A percentile compares a stretch with the other conserved stretches of the same genome.
These are phyloP conservation scores for Drosophila colorata DNA, from an alignment of 2,888 invertebrate genomes.

Conservation along the genomic window DNA sequence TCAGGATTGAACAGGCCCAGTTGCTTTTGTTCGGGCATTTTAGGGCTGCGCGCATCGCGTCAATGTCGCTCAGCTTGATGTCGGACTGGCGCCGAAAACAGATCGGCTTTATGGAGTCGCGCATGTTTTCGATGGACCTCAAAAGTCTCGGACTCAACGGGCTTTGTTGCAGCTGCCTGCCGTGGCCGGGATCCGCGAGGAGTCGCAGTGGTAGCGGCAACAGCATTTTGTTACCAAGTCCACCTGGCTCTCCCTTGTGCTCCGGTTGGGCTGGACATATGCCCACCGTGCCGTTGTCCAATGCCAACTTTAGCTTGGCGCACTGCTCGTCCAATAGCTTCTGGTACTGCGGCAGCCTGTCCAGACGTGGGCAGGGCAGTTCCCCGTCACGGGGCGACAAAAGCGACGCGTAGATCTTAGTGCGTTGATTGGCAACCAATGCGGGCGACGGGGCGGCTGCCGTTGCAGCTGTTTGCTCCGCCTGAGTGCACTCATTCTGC, in stretches of 20 bases:
- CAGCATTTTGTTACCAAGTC: conserved; percentile 5
- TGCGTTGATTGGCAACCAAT: conserved; percentile 17
- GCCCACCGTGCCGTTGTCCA: conserved; percentile 21
- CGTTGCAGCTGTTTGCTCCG: conserved; percentile 28
- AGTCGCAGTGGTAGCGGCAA: conserved; percentile 24
- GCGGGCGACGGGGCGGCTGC: conserved; percentile 1
- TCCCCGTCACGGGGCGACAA: background rate
- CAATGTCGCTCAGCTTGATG: conserved; percentile 5
- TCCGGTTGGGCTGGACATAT: conserved; percentile 3
- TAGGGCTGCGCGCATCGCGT: background rate
- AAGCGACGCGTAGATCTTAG: conserved; percentile 28
- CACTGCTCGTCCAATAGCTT: conserved; percentile 24
- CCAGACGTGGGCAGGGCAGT: background rate
- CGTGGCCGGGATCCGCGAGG: background rate
- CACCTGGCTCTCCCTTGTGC: background rate
- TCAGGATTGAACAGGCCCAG: background rate
- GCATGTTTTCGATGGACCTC: conserved; percentile 23
- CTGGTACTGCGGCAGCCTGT: conserved; percentile 8
- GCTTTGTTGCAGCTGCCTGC: background rate
- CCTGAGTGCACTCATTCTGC: conserved; percentile 29
- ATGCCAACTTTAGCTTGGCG: conserved; percentile 4
- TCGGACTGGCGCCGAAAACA: background rate
- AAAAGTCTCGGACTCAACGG: background rate
- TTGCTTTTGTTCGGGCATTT: background rate
- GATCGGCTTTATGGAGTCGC: conserved; percentile 1